These are phyloP conservation scores for Ageneiosus marmoratus DNA, from an alignment of 2,113 vertebrate genomes.

Conservation along the genomic window DNA sequence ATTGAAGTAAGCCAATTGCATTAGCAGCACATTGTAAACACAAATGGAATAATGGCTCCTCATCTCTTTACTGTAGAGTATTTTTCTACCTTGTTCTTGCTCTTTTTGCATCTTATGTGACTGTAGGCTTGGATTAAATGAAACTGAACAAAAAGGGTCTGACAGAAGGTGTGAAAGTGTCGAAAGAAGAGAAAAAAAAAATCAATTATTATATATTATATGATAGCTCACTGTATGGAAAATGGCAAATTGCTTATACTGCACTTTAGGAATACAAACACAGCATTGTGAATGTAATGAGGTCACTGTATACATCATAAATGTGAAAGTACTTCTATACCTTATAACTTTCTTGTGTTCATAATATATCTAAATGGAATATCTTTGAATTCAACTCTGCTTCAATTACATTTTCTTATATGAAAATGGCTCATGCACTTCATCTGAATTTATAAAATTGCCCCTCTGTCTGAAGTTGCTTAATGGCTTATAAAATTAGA, in stretches of 20 bases:
- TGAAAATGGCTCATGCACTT: not conserved
- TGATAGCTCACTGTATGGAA: conserved; percentile 2
- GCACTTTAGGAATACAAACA: conserved; percentile 35
- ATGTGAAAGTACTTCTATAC: not conserved
- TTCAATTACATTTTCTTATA: not conserved
- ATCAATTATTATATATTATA: conserved; percentile 38
- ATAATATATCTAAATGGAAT: not conserved
- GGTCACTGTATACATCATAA: not conserved
- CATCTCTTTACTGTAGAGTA: no score
- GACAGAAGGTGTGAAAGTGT: not conserved
- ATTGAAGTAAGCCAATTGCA: not conserved
- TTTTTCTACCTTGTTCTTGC: not conserved
- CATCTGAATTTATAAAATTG: not conserved
- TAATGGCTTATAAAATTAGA: conserved; percentile 44
- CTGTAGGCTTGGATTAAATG: conserved; percentile 6
- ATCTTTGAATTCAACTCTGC: not conserved
- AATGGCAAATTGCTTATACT: conserved; percentile 21
- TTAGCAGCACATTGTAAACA: not conserved
- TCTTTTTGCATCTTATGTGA: conserved; percentile 12
- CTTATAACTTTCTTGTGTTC: not conserved
- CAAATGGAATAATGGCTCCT: not conserved
- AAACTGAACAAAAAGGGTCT: not conserved
- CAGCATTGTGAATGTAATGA: not conserved
- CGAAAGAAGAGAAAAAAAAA: not conserved
- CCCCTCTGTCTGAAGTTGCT: conserved; percentile 16